Percentiles rank a stretch among this genome's conserved stretches.
These are phyloP conservation scores for Priocnemis perturbator DNA, from an alignment of 2,888 invertebrate genomes.

Conservation along the genomic window DNA sequence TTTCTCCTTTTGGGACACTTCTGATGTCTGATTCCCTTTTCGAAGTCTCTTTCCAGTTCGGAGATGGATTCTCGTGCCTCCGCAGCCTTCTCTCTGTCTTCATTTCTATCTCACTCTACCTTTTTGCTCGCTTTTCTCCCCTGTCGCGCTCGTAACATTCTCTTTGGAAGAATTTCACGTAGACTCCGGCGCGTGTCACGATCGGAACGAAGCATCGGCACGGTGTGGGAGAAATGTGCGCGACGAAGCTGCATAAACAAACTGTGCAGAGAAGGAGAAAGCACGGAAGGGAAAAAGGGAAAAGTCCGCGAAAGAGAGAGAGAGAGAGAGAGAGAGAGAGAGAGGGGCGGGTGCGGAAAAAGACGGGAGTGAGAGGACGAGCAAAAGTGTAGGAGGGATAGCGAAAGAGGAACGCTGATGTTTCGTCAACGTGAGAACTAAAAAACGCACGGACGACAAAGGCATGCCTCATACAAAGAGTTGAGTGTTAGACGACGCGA, in stretches of 20 bases:
- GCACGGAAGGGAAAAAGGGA: background rate
- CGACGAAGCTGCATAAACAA: too few relatives aligned
- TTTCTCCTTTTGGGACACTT: slow-evolving; percentile 36
- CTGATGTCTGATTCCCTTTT: slow-evolving; percentile 51
- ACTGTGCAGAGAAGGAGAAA: slow-evolving; percentile 8
- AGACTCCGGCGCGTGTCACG: slow-evolving; percentile 1
- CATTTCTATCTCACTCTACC: background rate
- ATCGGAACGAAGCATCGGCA: slow-evolving; percentile 28
- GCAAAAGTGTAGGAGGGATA: slow-evolving; percentile 11
- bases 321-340: too few relatives aligned
- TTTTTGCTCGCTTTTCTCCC: slow-evolving; percentile 8
- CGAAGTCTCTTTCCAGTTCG: slow-evolving; percentile 32
- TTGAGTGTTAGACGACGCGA: slow-evolving; percentile 17
- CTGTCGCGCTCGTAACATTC: too few relatives aligned
- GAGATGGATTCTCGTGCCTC: background rate
- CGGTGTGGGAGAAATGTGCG: background rate
- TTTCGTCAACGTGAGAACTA: slow-evolving; percentile 34
- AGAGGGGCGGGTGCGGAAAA: background rate
- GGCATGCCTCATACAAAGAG: slow-evolving; percentile 41
- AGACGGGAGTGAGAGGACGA: slow-evolving; percentile 25
- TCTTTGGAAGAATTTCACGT: slow-evolving; percentile 3
- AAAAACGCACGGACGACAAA: slow-evolving; percentile 40
- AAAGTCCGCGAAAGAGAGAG: background rate
- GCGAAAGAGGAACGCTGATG: slow-evolving; percentile 20
- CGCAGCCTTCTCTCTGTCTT: too few relatives aligned